Percentiles rank a stretch among this genome's conserved stretches.
Evolutionary conservation across 92 coral and sea anemone species (phyloP).

Genomic region (Diadumene lineata): DNA sequence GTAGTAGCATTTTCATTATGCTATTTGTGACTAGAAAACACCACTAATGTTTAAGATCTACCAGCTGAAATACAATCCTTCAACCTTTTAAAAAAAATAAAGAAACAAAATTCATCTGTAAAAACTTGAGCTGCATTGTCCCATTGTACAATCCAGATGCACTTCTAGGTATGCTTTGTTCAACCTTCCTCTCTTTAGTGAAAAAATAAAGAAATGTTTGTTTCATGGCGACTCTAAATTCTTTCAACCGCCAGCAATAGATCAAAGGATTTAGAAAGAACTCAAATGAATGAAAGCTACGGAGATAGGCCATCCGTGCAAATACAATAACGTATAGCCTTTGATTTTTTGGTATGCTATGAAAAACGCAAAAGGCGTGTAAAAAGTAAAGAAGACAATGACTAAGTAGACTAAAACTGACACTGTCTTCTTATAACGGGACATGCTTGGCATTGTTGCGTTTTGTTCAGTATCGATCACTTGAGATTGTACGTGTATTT

Average conservation of each 20-base stretch:
- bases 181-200: too few relatives aligned
- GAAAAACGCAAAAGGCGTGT: neutral
- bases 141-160: too few relatives aligned
- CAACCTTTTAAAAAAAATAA: too few relatives aligned
- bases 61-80: too few relatives aligned
- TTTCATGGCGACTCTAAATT: conserved; percentile 5
- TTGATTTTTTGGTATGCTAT: neutral
- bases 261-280: conserved; percentile 7
- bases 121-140: too few relatives aligned
- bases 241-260: conserved; percentile 22
- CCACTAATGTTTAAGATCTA: too few relatives aligned
- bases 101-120: too few relatives aligned
- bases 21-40: too few relatives aligned
- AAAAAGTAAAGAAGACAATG: neutral
- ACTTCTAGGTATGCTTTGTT: too few relatives aligned
- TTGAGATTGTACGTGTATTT: conserved; percentile 9
- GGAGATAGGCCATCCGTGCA: neutral
- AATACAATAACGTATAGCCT: neutral
- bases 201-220: neutral
- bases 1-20: too few relatives aligned
- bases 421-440: conserved; percentile 4
- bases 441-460: neutral
- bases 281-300: neutral
- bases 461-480: neutral
- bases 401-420: neutral